Percentiles rank a stretch among this genome's conserved stretches.
phyloP scores from a whole-genome alignment of 2,888 invertebrate genomes.

The Eristalis tenax region DNA sequence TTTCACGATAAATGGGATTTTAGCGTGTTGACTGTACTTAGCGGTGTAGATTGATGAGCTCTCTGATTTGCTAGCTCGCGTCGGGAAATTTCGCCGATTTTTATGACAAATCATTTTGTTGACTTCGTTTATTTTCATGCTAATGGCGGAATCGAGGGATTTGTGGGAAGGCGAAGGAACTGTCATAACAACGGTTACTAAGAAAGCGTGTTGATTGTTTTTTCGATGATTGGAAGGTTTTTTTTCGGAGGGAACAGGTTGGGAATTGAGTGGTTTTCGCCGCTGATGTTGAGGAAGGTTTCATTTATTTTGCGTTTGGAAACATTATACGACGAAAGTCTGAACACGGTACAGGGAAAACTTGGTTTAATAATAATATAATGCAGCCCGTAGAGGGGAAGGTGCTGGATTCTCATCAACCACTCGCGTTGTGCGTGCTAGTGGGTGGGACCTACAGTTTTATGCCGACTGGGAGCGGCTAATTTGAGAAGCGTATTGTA shows the following conservation, averaged over 20 bases:
- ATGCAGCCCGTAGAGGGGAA: no score
- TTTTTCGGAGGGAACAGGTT: background rate
- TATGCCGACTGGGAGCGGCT: no score
- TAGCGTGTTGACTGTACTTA: slow-evolving; percentile 20
- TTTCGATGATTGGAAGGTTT: background rate
- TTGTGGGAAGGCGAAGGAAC: background rate
- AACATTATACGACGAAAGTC: background rate
- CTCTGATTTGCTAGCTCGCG: background rate
- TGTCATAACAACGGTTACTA: slow-evolving; percentile 13
- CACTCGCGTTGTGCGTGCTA: no score
- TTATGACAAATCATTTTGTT: background rate
- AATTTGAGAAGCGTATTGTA: no score
- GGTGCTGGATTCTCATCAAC: no score
- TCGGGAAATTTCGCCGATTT: background rate
- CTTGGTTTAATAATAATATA: no score
- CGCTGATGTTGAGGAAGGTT: no score
- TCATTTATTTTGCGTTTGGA: no score
- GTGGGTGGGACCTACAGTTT: no score
- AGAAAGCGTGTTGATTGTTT: background rate
- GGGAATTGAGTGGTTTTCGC: background rate
- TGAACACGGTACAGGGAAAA: no score
- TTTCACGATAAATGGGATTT: background rate
- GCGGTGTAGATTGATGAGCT: background rate
- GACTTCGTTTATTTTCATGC: background rate
- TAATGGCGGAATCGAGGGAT: background rate